Percentiles rank a stretch among this genome's conserved stretches.
phyloP scores from a whole-genome alignment of 2,888 invertebrate species.

The Gryllus longicercus region DNA sequence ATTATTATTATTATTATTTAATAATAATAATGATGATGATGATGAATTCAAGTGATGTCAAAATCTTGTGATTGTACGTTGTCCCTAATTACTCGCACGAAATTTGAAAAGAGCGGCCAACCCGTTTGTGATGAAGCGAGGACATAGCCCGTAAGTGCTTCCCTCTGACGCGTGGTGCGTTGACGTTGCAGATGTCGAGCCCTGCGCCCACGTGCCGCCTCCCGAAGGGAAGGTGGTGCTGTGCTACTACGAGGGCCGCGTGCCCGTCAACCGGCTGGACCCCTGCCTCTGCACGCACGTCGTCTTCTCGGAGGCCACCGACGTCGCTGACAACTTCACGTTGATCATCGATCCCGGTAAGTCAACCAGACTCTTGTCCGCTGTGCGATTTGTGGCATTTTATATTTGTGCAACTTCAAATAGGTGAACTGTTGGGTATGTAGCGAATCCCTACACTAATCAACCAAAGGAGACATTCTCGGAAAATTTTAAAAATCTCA shows the following conservation, averaged over 20 bases:
- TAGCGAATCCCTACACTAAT: too few relatives aligned
- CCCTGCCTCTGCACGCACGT: slow-evolving; percentile 37
- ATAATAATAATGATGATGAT: too few relatives aligned
- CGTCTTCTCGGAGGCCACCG: slow-evolving; percentile 34
- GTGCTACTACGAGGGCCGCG: neutral
- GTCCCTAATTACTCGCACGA: too few relatives aligned
- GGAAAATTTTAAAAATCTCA: too few relatives aligned
- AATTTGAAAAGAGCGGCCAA: neutral
- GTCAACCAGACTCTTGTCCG: neutral
- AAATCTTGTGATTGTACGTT: too few relatives aligned
- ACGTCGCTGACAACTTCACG: slow-evolving; percentile 33
- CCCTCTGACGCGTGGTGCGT: neutral
- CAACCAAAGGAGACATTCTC: too few relatives aligned
- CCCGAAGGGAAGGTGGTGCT: neutral
- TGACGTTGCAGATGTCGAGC: neutral
- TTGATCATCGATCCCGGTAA: slow-evolving; percentile 35
- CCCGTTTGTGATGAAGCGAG: neutral
- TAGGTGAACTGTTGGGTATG: too few relatives aligned
- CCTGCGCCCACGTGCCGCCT: neutral
- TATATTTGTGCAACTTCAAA: too few relatives aligned
- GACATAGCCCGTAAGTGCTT: neutral
- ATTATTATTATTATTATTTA: too few relatives aligned
- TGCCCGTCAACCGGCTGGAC: slow-evolving; percentile 27
- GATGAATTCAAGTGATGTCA: too few relatives aligned
- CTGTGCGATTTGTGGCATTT: too few relatives aligned